Base-by-base conservation (phyloP, 2,797 vertebrate species). In the Rhinophrynus dorsalis region DNA sequence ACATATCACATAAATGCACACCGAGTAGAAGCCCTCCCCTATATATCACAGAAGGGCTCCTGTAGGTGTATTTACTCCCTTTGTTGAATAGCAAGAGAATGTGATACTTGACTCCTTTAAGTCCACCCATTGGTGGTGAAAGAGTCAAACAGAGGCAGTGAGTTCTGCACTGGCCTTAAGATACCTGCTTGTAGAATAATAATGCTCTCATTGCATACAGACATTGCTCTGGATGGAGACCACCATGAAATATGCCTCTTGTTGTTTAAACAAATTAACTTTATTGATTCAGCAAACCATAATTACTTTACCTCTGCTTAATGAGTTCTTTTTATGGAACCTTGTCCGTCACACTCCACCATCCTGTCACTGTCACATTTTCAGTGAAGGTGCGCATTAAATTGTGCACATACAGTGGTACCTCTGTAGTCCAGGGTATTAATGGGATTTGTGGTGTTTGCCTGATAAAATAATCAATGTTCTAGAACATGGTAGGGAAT, bases 251-350 rank as follows among this genome's bases (percentile, higher is more conserved):
- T 58, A 65, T 65, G 52, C 15, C 60, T 64, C 24, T 64, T 72
- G 60, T 64, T 64, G 51, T 72, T 65, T 72, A 65, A 72, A 72
- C 68, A 72, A 65, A 72, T 72, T 72, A 72, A 65, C 61, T 72
- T 65, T 58, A 72, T 65, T 72, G 68, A 71, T 71, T 58, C 64
- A 38, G 52, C 60, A 64, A 64, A 50, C 40, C 60, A 30, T 71
- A 71, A 64, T 64, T 57, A 71, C 68, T 71, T 71, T 71, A 71
- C 51, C 50, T 57, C 68, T 30, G 30, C 58, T 63, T 71, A 71
- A 71, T 63, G 68, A 62, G 57, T 61, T 62, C 57, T 55, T 70
- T 70, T 62, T 70, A 70, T 70, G 50, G 68, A 40, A 42, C 59
- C 44, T 64, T 48, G 45, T 58, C 42, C 33, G 29, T 64, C 68